phyloP scores from a whole-genome alignment of 2,797 vertebrate genomes.

The Philypnodon macrostomus region DNA sequence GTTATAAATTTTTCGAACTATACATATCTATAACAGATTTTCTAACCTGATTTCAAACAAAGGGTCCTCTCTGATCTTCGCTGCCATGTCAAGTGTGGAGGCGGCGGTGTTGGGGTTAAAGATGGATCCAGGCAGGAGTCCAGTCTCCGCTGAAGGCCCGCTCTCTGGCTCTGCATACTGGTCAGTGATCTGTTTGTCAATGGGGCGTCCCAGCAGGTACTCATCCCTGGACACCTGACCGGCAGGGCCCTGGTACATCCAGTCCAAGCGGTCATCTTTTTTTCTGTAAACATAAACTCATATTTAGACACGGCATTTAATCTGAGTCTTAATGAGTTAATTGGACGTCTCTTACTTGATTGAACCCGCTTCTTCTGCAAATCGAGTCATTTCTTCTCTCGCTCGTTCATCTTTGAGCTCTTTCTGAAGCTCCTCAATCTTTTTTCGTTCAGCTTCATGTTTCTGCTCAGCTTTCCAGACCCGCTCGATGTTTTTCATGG shows the following conservation, averaged over 20 bases:
- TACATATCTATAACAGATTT: too few relatives aligned
- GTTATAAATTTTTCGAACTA: too few relatives aligned
- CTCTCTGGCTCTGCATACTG: conserved; percentile 86
- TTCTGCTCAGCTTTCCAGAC: conserved; percentile 99
- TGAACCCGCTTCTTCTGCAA: conserved; percentile 85
- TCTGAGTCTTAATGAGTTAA: too few relatives aligned
- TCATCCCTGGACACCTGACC: conserved; percentile 93
- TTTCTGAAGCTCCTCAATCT: conserved; percentile 95
- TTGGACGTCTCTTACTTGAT: conserved; percentile 88
- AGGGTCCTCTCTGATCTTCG: conserved; percentile 93
- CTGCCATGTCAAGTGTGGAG: conserved; percentile 88
- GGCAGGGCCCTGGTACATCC: conserved; percentile 96
- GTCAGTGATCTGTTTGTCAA: conserved; percentile 91
- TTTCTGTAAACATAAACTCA: conserved; percentile 72
- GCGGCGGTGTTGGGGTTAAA: conserved; percentile 79
- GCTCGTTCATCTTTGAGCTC: conserved; percentile 91
- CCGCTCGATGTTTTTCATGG: conserved; percentile 95
- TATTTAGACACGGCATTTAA: background rate
- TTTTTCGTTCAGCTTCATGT: conserved; percentile 89
- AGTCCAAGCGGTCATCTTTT: conserved; percentile 93
- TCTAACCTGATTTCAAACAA: conserved; percentile 91
- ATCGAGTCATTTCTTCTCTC: conserved; percentile 91
- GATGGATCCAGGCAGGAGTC: conserved; percentile 92
- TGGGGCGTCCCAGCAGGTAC: conserved; percentile 90
- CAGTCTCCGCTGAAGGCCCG: conserved; percentile 84